Percentiles rank a stretch among this genome's conserved stretches.
Conservation (phyloP, 2,888 invertebrate species). For the Trachelus troglodyta region DNA sequence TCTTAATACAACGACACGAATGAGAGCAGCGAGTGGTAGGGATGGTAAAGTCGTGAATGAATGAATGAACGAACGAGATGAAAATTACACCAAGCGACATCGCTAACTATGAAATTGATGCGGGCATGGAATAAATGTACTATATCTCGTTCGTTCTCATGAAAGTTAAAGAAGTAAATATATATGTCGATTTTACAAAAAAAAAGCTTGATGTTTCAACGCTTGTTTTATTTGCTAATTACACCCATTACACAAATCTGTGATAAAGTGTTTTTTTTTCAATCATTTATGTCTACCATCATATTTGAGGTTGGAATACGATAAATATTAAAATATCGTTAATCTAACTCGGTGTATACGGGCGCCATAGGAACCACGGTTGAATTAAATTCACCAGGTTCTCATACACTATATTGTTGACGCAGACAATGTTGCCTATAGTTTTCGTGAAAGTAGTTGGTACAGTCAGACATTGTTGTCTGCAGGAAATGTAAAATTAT, state of each 20-base stretch:
- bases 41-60: neutral
- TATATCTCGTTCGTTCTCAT: neutral
- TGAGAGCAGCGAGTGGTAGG: neutral
- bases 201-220: neutral
- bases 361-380: neutral
- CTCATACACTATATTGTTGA: neutral
- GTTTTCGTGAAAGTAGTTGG: neutral
- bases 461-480: neutral
- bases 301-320: neutral
- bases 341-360: neutral
- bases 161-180: neutral
- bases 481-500: neutral
- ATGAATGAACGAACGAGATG: neutral
- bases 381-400: neutral
- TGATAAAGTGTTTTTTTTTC: neutral
- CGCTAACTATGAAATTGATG: neutral
- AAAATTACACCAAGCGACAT: neutral
- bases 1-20: neutral
- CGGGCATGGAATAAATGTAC: neutral
- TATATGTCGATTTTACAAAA: neutral
- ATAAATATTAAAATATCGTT: too few species aligned
- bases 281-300: neutral
- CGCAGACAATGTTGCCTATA: neutral
- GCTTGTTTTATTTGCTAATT: neutral
- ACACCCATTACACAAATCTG: neutral